Evolutionary conservation across 1,140 invertebrate genomes (phyloP), one percentile per base, ranked within the genome.

Genomic region (Prorops nasuta): DNA sequence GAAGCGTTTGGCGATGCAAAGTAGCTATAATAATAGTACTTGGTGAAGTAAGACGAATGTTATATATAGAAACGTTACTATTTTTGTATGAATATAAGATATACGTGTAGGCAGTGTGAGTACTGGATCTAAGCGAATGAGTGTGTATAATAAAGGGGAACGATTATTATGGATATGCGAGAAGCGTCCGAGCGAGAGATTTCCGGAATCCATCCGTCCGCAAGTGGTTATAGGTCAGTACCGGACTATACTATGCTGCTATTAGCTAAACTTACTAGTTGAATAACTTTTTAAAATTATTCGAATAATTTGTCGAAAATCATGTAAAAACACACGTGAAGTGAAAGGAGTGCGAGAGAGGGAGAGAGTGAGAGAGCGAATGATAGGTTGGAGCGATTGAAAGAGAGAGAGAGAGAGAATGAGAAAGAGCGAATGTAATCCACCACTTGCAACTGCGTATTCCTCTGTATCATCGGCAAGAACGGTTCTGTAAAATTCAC

Each of bases 201-300:
- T 62, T 37, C 49, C 59, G 60, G 61, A 71, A 64, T 69, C 63
- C 64, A 67, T 75, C 74, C 72, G 72, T 75, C 74, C 72, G 72
- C 72, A 70, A 62, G 66, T 75, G 69, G 61, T 77, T 75, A 77
- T 75, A 75, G 74, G 74, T 77, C 74, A 77, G 74, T 77, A 76
- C 74, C 63, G 69, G 73, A 76, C 72, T 77, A 74, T 72, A 66
- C 65, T 74, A 53, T 72, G 69, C 70, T 69, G 70, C 71, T 74
- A 73, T 72, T 75, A 66, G 63, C 72, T 73, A 66, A 28, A 28
- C 24, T 6, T 6, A 28, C n/a, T n/a, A n/a, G n/a, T n/a, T n/a
- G n/a, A n/a, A n/a, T n/a, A n/a, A n/a, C n/a, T n/a, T n/a, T n/a
- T n/a, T n/a, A n/a, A n/a, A n/a, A n/a, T n/a, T n/a, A n/a, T n/a